Conservation (phyloP, 2,888 invertebrate genomes). For the Sclerodermus sp. region DNA sequence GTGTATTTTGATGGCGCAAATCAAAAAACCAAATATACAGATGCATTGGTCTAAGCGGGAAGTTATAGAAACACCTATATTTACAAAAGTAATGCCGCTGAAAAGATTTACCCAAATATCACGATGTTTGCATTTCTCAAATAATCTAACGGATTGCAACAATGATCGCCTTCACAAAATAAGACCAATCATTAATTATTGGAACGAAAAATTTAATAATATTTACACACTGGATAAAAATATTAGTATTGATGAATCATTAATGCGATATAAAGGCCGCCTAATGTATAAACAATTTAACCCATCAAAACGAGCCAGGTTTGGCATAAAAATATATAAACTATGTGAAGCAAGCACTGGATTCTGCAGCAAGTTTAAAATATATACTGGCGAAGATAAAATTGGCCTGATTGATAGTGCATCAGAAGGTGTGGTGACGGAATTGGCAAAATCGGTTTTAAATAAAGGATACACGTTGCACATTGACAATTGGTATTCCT, state of each 20-base stretch:
- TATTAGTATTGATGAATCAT: slow-evolving; percentile 20
- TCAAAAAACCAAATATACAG: slow-evolving; percentile 19
- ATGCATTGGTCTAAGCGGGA: slow-evolving; percentile 7
- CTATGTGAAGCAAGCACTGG: slow-evolving; percentile 11
- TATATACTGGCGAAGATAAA: slow-evolving; percentile 16
- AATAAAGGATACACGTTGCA: slow-evolving; percentile 16
- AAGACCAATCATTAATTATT: slow-evolving; percentile 32
- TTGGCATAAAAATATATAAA: slow-evolving; percentile 19
- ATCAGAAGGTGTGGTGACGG: slow-evolving; percentile 17
- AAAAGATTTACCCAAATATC: slow-evolving; percentile 12
- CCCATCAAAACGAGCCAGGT: slow-evolving; percentile 22
- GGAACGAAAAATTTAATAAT: slow-evolving; percentile 33
- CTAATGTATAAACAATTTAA: slow-evolving; percentile 30
- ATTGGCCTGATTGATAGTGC: slow-evolving; percentile 13
- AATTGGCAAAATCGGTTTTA: slow-evolving; percentile 12
- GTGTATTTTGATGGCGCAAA: slow-evolving; percentile 24
- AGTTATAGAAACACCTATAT: slow-evolving; percentile 20
- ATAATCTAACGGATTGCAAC: slow-evolving; percentile 9
- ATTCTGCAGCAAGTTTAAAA: slow-evolving; percentile 14
- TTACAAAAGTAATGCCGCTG: slow-evolving; percentile 8
- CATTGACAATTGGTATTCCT: slow-evolving; percentile 15
- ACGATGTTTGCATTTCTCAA: slow-evolving; percentile 17
- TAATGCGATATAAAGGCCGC: slow-evolving; percentile 16
- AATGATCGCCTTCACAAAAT: slow-evolving; percentile 32
- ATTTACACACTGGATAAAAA: slow-evolving; percentile 28